phyloP scores from a whole-genome alignment of 2,797 vertebrate species.

The Etheostoma nigrum region DNA sequence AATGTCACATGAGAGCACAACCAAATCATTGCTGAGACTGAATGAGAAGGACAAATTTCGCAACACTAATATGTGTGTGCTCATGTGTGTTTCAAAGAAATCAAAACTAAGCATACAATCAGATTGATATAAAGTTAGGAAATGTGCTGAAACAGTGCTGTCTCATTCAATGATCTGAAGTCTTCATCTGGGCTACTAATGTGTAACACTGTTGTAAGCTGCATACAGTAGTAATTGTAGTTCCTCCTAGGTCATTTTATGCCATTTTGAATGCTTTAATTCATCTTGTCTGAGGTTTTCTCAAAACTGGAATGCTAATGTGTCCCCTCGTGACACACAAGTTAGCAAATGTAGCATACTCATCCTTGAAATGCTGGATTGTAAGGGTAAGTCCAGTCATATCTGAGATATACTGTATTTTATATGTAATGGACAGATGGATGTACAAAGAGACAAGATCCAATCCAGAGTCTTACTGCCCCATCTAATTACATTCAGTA shows the following conservation, averaged over 20 bases:
- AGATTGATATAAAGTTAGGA: background rate
- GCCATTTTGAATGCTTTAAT: slow-evolving; percentile 3
- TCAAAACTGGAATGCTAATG: background rate
- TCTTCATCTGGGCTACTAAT: background rate
- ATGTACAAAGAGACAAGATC: background rate
- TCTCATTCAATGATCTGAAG: background rate
- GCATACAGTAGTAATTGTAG: background rate
- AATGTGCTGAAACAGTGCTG: background rate
- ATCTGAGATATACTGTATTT: background rate
- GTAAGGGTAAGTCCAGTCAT: background rate
- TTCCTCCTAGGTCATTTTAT: background rate
- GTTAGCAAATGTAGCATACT: background rate
- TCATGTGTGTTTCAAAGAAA: slow-evolving; percentile 19
- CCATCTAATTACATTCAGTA: background rate
- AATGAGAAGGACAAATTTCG: slow-evolving; percentile 27
- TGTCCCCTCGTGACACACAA: background rate
- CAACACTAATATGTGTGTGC: slow-evolving; percentile 15
- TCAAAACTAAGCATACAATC: background rate
- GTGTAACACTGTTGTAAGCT: slow-evolving; percentile 2
- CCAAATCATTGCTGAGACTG: slow-evolving; percentile 14
- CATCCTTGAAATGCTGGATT: background rate
- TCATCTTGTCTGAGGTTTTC: slow-evolving; percentile 8
- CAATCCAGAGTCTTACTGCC: background rate
- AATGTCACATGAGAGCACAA: slow-evolving; percentile 53
- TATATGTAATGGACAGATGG: background rate